These are phyloP conservation scores for Drosophila peninsularis DNA, from an alignment of 2,888 invertebrate genomes.

Conservation along the genomic window DNA sequence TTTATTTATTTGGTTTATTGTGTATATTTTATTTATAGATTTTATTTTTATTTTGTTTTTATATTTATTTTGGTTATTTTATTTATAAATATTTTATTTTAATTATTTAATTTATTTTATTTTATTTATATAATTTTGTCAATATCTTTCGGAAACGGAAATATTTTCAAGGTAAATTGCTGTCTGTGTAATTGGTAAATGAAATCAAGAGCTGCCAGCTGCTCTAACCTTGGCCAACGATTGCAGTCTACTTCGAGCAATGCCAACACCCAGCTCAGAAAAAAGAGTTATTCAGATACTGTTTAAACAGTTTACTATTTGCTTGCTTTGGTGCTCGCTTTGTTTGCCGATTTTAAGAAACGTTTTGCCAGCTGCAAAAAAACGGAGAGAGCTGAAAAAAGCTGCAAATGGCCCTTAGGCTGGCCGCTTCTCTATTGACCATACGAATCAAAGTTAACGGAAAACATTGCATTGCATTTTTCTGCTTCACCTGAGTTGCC, in stretches of 20 bases:
- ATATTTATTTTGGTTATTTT: too few relatives aligned
- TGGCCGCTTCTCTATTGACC: slow-evolving; percentile 42
- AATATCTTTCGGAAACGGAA: too few relatives aligned
- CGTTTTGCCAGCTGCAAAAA: slow-evolving; percentile 7
- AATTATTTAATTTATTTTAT: too few relatives aligned
- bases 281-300: slow-evolving; percentile 6
- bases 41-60: too few relatives aligned
- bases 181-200: background rate
- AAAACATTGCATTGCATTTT: slow-evolving; percentile 47
- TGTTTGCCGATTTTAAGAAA: slow-evolving; percentile 22
- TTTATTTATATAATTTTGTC: too few relatives aligned
- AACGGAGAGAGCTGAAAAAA: background rate
- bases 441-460: slow-evolving; percentile 42
- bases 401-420: slow-evolving; percentile 20
- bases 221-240: background rate
- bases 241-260: background rate
- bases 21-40: too few relatives aligned
- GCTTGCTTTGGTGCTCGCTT: slow-evolving; percentile 12
- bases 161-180: background rate
- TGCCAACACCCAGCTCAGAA: background rate
- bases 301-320: slow-evolving; percentile 14
- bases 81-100: too few relatives aligned
- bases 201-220: background rate
- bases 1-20: too few relatives aligned
- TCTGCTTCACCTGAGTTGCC: slow-evolving; percentile 35